Evolutionary conservation across 2,888 invertebrate species (phyloP), one percentile per base, ranked within the genome.

Genomic region (Exocentrus adspersus): DNA sequence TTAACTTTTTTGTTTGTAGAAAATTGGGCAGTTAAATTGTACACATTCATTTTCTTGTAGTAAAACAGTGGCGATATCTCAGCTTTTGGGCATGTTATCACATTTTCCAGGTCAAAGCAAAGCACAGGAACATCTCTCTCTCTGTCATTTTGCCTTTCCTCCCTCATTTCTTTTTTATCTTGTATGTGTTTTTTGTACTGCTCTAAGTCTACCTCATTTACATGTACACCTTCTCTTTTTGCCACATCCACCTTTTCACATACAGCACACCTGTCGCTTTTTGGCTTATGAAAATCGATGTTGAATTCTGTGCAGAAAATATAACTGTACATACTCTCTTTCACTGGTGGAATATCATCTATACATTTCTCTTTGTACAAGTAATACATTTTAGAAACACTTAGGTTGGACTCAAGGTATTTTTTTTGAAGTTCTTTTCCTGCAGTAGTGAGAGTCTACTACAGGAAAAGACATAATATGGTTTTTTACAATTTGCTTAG

Each of bases 21-120:
- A 28, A 71, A 61, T 54, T 69, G 56, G 20, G 46, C 65, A 28
- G 62, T 71, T 16, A 71, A 54, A 57, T 69, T 69, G 41, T 71
- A 69, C 10, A 71, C 58, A 52, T 30, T 62, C 37, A 68, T 52
- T 51, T 68, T 69, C 17, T 37, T 64, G 14, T 53, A 46, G 56
- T 66, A 68, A 57, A 68, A 67, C 59, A 53, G 51, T 32, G 56
- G 53, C 48, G 65, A 67, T 19, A 67, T 48, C 7, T 43, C 42
- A 10, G 52, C 41, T 51, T 62, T 58, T 9, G 71, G 69, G 56
- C 67, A 71, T 30, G 68, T 66, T 16, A 69, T 68, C 1, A 69
- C 69, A 61, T 68, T 69, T 56, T 71, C 69, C 17, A 71, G 48
- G 17, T 69, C 68, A 37, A 63, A 63, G 46, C 51, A 43, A 37